phyloP scores from a whole-genome alignment of 2,113 vertebrate genomes.

The Elanus axillaris region DNA sequence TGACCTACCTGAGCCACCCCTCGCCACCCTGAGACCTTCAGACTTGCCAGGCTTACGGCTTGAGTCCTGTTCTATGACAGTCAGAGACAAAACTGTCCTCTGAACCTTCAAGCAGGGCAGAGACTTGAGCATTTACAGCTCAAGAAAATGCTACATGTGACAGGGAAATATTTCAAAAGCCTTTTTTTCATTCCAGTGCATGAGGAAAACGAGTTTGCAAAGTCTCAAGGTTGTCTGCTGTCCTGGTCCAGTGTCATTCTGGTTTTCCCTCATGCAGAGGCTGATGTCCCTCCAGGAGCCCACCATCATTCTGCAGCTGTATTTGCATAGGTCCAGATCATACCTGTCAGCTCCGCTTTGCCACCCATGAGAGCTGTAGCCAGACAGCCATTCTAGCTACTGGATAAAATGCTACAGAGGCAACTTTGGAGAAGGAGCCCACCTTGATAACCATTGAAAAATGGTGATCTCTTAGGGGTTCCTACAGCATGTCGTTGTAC shows the following conservation, averaged over 20 bases:
- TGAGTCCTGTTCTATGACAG: background rate
- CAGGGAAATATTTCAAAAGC: background rate
- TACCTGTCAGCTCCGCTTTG: background rate
- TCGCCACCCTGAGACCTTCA: background rate
- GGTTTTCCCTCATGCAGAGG: background rate
- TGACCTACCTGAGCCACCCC: background rate
- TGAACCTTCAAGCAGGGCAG: background rate
- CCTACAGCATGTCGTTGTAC: background rate
- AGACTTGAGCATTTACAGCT: background rate
- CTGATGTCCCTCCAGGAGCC: background rate
- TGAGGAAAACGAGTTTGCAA: background rate
- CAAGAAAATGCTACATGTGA: background rate
- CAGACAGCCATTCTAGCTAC: background rate
- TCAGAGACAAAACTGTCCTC: background rate
- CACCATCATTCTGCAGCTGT: background rate
- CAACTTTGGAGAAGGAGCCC: background rate
- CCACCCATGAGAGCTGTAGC: background rate
- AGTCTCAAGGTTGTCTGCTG: background rate
- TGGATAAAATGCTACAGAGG: background rate
- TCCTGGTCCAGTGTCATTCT: background rate
- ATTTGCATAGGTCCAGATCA: background rate
- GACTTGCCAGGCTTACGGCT: background rate
- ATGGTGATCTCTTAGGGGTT: background rate
- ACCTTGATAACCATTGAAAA: background rate
- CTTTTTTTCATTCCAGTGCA: background rate